Conservation (phyloP, 2,888 invertebrate species). For the Buathra laborator region DNA sequence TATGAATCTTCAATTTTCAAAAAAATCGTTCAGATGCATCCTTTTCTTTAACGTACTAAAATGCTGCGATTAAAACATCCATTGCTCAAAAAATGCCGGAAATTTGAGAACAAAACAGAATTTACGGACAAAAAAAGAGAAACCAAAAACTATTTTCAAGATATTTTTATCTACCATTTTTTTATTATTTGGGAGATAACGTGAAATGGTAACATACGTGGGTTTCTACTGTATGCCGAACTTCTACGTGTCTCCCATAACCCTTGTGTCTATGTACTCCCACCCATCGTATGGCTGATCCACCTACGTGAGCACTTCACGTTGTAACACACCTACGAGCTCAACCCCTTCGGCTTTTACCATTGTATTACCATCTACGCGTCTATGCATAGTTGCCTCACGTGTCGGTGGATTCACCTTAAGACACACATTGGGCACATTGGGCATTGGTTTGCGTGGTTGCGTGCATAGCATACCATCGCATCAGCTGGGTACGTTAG, state of each 20-base stretch:
- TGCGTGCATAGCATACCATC: constrained; percentile 37
- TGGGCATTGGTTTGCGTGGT: constrained; percentile 40
- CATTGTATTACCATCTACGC: constrained; percentile 43
- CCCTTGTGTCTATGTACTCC: constrained; percentile 46
- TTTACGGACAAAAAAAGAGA: not conserved
- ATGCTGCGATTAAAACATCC: no score
- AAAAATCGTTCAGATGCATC: no score
- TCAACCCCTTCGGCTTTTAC: constrained; percentile 26
- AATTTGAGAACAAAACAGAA: not conserved
- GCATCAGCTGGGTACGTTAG: constrained; percentile 23
- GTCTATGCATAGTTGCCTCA: not conserved
- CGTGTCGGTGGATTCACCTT: not conserved
- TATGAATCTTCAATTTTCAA: no score
- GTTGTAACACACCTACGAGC: constrained; percentile 53
- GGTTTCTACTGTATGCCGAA: constrained; percentile 38
- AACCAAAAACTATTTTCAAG: not conserved
- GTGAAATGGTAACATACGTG: not conserved
- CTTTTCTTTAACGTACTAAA: no score
- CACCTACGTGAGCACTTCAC: constrained; percentile 53
- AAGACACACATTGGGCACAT: not conserved
- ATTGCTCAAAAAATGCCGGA: not conserved
- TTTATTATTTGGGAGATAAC: no score
- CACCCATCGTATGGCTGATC: constrained; percentile 15
- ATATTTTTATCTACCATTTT: not conserved
- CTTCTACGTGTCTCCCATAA: constrained; percentile 36